Evolutionary conservation across 1,140 invertebrate species (phyloP).

Genomic region (Dinothrombium tinctorium): DNA sequence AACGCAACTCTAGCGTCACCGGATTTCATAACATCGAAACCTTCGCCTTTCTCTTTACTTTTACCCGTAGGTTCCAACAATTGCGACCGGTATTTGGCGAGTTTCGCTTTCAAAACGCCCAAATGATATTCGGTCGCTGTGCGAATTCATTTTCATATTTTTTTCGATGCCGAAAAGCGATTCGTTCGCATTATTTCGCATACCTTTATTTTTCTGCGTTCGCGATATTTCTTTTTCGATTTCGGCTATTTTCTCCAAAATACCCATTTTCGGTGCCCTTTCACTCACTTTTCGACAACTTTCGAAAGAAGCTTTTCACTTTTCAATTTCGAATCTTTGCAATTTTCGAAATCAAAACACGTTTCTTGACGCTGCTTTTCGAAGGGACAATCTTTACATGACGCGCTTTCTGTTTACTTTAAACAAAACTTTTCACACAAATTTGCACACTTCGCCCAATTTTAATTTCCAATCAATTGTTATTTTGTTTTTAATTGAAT

Average conservation of each 20-base stretch:
- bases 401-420: no score
- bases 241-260: conserved; percentile 90
- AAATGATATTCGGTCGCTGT: conserved; percentile 97
- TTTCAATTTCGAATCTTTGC: no score
- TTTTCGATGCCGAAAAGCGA: conserved; percentile 14
- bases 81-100: conserved; percentile 90
- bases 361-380: no score
- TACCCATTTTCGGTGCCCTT: conserved; percentile 88
- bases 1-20: conserved; percentile 95
- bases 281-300: no score
- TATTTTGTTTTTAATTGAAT: no score
- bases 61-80: conserved; percentile 72
- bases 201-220: conserved; percentile 99
- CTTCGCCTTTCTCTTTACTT: conserved; percentile 90
- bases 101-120: conserved; percentile 88
- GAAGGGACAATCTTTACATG: no score
- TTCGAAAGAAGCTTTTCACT: no score
- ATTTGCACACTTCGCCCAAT: no score
- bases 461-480: no score
- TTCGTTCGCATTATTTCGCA: conserved; percentile 8
- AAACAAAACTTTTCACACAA: no score
- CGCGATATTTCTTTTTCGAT: conserved; percentile 92
- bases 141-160: conserved; percentile 16
- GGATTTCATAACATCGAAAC: conserved; percentile 97
- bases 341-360: no score